A percentile compares a stretch with the other conserved stretches of the same genome.
phyloP scores from a whole-genome alignment of 2,113 vertebrate species.

The Callaeas wilsoni region DNA sequence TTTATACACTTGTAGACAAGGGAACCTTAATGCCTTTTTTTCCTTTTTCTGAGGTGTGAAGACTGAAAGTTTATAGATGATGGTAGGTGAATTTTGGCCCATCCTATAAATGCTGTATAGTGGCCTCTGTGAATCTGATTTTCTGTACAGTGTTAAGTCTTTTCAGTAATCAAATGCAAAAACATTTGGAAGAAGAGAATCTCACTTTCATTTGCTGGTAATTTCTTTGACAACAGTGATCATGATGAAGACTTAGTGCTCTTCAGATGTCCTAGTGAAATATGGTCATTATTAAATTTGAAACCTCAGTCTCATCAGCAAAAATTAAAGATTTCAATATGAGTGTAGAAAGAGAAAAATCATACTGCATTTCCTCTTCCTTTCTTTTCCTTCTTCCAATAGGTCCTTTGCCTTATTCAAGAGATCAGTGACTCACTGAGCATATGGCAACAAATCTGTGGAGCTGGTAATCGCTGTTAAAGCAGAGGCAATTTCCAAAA shows the following conservation, averaged over 20 bases:
- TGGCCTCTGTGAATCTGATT: neutral
- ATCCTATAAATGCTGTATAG: neutral
- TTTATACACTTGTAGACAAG: neutral
- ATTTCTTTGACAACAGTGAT: neutral
- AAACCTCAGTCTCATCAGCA: neutral
- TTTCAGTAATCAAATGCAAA: neutral
- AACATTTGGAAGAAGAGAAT: neutral
- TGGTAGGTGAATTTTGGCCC: neutral
- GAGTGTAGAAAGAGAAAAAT: neutral
- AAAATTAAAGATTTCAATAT: neutral
- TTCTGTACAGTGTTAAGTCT: neutral
- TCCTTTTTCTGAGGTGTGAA: neutral
- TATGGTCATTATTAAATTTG: neutral
- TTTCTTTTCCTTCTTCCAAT: neutral
- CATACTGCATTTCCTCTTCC: neutral
- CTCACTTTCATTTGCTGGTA: neutral
- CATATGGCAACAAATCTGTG: constrained; percentile 5
- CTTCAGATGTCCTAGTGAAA: neutral
- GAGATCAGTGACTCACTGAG: neutral
- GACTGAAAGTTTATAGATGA: neutral
- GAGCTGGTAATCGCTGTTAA: neutral
- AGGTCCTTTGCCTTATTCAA: neutral
- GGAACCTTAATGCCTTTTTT: neutral
- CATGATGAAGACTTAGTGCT: neutral
- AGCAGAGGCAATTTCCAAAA: neutral